phyloP scores from a whole-genome alignment of 2,797 vertebrate species.

The Loriculus beryllinus region DNA sequence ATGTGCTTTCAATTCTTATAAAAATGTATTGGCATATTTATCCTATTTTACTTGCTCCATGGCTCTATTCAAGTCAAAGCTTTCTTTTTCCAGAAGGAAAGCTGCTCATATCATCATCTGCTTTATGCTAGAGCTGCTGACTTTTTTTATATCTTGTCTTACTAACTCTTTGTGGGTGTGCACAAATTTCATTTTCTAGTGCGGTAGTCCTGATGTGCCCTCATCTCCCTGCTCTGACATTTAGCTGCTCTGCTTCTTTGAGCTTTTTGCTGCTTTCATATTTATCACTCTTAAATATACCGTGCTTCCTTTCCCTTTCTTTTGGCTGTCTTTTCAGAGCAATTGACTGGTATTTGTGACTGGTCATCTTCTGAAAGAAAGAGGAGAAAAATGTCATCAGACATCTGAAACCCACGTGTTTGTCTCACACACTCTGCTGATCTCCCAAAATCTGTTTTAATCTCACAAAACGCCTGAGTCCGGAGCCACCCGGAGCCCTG shows the following conservation, averaged over 20 bases:
- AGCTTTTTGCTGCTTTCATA: background rate
- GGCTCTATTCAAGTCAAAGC: slow-evolving; percentile 4
- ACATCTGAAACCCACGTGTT: background rate
- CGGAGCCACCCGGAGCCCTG: background rate
- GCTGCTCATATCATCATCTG: slow-evolving; percentile 58
- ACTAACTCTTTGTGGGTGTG: background rate
- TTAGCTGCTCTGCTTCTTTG: background rate
- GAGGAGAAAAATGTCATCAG: background rate
- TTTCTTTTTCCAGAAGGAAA: slow-evolving; percentile 51
- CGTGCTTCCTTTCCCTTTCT: background rate
- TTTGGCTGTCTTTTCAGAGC: background rate
- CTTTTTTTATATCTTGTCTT: slow-evolving; percentile 19
- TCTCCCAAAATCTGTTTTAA: background rate
- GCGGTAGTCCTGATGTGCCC: slow-evolving; percentile 3
- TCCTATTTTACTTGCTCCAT: slow-evolving; percentile 28
- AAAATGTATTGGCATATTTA: slow-evolving; percentile 49
- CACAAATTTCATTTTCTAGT: slow-evolving; percentile 1
- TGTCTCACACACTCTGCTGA: background rate
- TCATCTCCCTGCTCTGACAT: background rate
- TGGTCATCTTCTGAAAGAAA: background rate
- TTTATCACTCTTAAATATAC: background rate
- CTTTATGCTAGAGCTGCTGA: background rate
- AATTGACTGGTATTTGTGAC: background rate
- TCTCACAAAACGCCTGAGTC: background rate
- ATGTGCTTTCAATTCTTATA: slow-evolving; percentile 63